These are phyloP conservation scores for Oreochromis mossambicus DNA, from an alignment of 2,797 vertebrate species.

Conservation along the genomic window DNA sequence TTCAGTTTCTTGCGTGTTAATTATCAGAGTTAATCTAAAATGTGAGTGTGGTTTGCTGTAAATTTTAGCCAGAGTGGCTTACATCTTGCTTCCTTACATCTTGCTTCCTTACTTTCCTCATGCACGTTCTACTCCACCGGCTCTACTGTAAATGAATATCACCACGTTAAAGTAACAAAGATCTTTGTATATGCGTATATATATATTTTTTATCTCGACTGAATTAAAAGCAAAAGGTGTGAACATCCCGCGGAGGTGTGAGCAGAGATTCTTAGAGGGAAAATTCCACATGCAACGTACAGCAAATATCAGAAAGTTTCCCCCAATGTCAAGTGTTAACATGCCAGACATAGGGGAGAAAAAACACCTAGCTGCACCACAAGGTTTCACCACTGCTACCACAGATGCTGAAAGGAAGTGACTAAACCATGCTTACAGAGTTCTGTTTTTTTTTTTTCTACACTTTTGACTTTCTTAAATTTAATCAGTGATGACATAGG, in stretches of 20 bases:
- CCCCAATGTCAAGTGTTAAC: constrained; percentile 37
- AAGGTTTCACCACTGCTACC: constrained; percentile 14
- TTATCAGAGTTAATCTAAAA: not conserved
- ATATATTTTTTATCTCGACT: not conserved
- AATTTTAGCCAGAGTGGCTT: not conserved
- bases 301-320: not conserved
- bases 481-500: not conserved
- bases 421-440: not conserved
- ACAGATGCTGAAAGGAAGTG: constrained; percentile 1
- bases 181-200: not conserved
- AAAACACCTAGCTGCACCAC: constrained; percentile 3
- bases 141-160: not conserved
- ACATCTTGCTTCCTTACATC: not conserved
- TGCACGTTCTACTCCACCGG: not conserved
- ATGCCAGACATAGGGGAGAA: constrained; percentile 2
- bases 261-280: not conserved
- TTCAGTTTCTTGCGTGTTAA: not conserved
- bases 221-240: not conserved
- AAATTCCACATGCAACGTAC: constrained; percentile 1
- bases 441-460: not conserved
- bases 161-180: not conserved
- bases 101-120: not conserved
- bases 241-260: not conserved
- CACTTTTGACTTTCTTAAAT: not conserved
- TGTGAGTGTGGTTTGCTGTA: not conserved